These are phyloP conservation scores for Tolypeutes matacus DNA, from an alignment of 2,797 vertebrate genomes.

Conservation along the genomic window DNA sequence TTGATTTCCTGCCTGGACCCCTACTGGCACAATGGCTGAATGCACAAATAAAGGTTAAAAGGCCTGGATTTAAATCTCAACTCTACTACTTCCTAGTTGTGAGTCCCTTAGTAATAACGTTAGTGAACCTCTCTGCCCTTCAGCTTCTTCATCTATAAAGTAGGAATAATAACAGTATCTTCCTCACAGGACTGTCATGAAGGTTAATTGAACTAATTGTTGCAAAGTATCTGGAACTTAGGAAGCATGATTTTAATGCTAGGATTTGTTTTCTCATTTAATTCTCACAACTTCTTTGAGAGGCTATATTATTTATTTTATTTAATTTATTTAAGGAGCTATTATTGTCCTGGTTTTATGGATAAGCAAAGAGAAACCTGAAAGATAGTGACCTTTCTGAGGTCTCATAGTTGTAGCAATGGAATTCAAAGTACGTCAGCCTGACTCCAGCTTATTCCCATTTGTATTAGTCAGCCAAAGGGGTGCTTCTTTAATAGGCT, in stretches of 20 bases:
- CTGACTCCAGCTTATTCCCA: not conserved
- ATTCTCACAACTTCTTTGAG: not conserved
- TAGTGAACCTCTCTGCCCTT: not conserved
- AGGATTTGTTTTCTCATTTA: not conserved
- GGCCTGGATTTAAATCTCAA: not conserved
- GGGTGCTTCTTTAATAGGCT: too few relatives aligned
- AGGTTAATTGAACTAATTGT: not conserved
- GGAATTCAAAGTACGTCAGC: not conserved
- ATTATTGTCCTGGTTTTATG: not conserved
- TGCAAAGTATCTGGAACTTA: constrained; percentile 17
- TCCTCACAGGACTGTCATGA: not conserved
- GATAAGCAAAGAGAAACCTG: constrained; percentile 32
- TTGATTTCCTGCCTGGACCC: not conserved
- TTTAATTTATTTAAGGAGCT: not conserved
- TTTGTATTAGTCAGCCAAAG: too few relatives aligned
- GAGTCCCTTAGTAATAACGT: not conserved
- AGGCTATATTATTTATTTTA: not conserved
- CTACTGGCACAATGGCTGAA: not conserved
- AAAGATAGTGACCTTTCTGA: constrained; percentile 8
- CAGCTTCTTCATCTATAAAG: not conserved
- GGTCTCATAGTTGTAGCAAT: not conserved
- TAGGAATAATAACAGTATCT: not conserved
- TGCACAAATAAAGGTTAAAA: not conserved
- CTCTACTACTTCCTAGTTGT: not conserved
- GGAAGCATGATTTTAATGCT: not conserved